Evolutionary conservation across 2,797 vertebrate species (phyloP).

Genomic region (Mus spretus): DNA sequence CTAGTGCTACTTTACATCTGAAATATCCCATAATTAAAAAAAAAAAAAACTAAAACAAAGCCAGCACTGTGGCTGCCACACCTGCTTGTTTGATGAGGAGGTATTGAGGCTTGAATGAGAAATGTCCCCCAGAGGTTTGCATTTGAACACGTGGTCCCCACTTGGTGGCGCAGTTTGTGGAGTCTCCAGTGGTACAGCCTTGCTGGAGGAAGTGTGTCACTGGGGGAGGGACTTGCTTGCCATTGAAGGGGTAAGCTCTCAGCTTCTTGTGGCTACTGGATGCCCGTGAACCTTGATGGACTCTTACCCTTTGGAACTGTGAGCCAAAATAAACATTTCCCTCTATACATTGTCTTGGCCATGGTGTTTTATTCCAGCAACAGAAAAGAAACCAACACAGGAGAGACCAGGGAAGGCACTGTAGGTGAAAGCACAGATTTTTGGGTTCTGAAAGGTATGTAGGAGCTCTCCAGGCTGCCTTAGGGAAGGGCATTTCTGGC

Average conservation of each 20-base stretch:
- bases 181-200: not conserved
- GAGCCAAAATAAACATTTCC: not conserved
- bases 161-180: not conserved
- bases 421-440: not conserved
- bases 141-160: not conserved
- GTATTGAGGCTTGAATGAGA: not conserved
- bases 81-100: not conserved
- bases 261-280: no score
- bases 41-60: not conserved
- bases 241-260: not conserved
- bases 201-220: not conserved
- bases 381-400: not conserved
- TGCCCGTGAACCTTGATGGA: not conserved
- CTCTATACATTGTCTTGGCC: not conserved
- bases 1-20: constrained; percentile 29
- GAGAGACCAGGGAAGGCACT: not conserved
- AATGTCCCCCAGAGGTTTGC: not conserved
- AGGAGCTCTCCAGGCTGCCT: not conserved
- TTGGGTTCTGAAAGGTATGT: not conserved
- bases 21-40: constrained; percentile 43
- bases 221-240: not conserved
- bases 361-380: not conserved
- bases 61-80: not conserved
- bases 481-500: not conserved
- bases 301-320: not conserved